Evolutionary conservation across 37 sponge, comb jelly and placozoan species (phyloP).

Genomic region (Geodia barretti): DNA sequence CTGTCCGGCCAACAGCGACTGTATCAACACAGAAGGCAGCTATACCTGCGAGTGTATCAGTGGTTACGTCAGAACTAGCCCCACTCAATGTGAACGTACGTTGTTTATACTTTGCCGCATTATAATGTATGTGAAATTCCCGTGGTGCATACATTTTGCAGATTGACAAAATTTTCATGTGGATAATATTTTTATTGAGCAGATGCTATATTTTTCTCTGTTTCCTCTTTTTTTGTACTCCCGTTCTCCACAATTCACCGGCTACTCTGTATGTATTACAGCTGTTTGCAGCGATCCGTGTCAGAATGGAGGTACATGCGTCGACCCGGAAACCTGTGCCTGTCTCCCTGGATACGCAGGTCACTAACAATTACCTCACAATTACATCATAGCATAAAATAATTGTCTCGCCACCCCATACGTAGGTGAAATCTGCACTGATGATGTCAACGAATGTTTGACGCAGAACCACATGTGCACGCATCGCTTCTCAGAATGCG

Average conservation of each 20-base stretch:
- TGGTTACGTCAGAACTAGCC: no score
- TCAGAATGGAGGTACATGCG: background rate
- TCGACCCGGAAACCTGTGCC: background rate
- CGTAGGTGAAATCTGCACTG: background rate
- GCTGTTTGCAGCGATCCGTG: background rate
- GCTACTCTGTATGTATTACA: slow-evolving; percentile 42
- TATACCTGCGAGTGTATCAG: background rate
- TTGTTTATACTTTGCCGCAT: no score
- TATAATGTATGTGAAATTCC: no score
- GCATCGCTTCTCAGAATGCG: slow-evolving; percentile 6
- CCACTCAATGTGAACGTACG: no score
- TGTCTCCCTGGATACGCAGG: background rate
- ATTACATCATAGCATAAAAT: no score
- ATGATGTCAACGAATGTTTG: background rate
- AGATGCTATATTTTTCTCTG: slow-evolving; percentile 67
- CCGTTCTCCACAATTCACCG: slow-evolving; percentile 46
- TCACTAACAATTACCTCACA: no score
- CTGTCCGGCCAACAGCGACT: background rate
- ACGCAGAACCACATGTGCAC: background rate
- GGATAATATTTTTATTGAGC: no score
- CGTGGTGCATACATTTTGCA: no score
- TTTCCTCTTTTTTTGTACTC: slow-evolving; percentile 59
- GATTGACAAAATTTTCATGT: slow-evolving; percentile 9
- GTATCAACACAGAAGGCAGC: background rate
- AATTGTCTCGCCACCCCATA: no score